Percentiles rank a stretch among this genome's conserved stretches.
Conservation (phyloP, 2,888 invertebrate species). For the Thereva unica region DNA sequence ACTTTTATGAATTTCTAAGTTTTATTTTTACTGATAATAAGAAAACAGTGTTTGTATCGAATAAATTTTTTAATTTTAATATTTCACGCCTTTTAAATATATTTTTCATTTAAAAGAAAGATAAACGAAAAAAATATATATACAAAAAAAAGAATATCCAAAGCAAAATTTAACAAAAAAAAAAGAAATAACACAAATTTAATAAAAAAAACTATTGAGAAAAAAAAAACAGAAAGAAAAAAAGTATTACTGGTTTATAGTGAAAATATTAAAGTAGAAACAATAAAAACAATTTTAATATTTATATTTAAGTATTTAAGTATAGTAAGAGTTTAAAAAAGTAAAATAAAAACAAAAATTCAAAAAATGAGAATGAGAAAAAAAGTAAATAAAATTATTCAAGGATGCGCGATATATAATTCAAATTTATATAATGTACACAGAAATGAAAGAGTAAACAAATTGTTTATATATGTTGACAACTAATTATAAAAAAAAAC, state of each 20-base stretch:
- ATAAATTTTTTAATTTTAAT: too few species aligned
- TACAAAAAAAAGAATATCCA: conserved; percentile 3
- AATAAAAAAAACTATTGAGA: conserved; percentile 18
- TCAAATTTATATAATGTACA: conserved; percentile 24
- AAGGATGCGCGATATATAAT: conserved; percentile 9
- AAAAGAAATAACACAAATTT: background rate
- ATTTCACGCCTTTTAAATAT: too few species aligned
- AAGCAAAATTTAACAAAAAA: too few species aligned
- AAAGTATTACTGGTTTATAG: conserved; percentile 40
- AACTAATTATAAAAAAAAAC: conserved; percentile 26
- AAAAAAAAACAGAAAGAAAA: conserved; percentile 18
- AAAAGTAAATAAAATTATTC: too few species aligned
- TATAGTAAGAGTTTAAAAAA: conserved; percentile 25
- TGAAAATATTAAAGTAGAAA: conserved; percentile 29
- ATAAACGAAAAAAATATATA: conserved; percentile 6
- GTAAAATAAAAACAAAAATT: conserved; percentile 2
- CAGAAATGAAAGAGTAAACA: conserved; percentile 17
- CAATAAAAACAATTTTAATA: conserved; percentile 29
- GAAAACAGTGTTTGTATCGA: too few species aligned
- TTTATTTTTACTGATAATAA: too few species aligned
- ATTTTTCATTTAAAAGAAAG: conserved; percentile 4
- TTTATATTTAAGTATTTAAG: conserved; percentile 21
- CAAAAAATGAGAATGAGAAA: too few species aligned
- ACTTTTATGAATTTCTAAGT: too few species aligned
- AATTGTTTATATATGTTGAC: conserved; percentile 41